Evolutionary conservation across 2,797 vertebrate species (phyloP).

Genomic region (Notoglanidium macrostoma): DNA sequence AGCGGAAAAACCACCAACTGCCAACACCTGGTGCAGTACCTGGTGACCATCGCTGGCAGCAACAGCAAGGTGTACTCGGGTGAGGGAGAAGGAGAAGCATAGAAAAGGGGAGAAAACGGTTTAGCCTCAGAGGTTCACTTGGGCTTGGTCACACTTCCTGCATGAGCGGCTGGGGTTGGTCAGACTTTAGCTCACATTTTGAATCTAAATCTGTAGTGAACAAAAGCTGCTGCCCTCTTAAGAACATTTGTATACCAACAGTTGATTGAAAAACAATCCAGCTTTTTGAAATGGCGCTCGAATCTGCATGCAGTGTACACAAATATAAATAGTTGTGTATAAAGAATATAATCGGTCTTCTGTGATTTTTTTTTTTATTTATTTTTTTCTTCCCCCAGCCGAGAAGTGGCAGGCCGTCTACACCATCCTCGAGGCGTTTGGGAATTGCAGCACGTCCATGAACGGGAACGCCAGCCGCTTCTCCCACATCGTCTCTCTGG

Average conservation of each 20-base stretch:
- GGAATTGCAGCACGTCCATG: slow-evolving; percentile 87
- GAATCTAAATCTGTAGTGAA: neutral
- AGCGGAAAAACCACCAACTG: slow-evolving; percentile 95
- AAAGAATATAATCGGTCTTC: slow-evolving; percentile 8
- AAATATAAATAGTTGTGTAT: neutral
- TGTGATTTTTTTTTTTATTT: no score
- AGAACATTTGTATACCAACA: neutral
- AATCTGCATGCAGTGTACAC: neutral
- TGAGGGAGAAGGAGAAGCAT: slow-evolving; percentile 63
- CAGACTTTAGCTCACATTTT: neutral
- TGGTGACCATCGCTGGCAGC: slow-evolving; percentile 86
- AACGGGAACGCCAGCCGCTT: slow-evolving; percentile 92
- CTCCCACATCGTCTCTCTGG: slow-evolving; percentile 94
- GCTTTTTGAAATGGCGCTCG: neutral
- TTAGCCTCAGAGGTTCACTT: neutral
- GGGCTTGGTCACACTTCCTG: neutral
- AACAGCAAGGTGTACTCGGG: slow-evolving; percentile 89
- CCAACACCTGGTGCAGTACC: slow-evolving; percentile 94
- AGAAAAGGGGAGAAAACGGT: no score
- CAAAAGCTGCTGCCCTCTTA: neutral
- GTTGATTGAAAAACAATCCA: neutral
- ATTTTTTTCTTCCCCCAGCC: slow-evolving; percentile 76
- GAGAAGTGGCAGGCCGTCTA: slow-evolving; percentile 98
- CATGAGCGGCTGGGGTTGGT: neutral
- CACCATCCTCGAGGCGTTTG: slow-evolving; percentile 93